phyloP scores from a whole-genome alignment of 1,140 invertebrate species.

The Drosophila guanche region DNA sequence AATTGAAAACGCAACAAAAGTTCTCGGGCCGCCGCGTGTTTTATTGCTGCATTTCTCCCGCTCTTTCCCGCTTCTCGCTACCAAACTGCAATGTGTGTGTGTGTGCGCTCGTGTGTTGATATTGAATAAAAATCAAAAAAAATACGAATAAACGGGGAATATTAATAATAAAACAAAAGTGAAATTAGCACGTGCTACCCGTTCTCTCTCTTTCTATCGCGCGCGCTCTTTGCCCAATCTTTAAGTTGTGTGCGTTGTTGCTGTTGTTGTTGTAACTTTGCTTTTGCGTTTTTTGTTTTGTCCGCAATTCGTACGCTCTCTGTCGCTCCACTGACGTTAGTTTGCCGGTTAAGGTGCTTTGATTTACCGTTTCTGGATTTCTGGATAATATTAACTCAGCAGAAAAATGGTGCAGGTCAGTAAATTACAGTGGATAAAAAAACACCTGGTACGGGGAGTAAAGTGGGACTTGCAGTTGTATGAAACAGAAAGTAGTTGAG shows the following conservation, averaged over 20 bases:
- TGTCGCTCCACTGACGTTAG: constrained; percentile 55
- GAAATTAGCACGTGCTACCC: constrained; percentile 58
- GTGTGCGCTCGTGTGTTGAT: constrained; percentile 13
- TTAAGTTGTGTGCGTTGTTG: constrained; percentile 7
- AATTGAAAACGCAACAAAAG: constrained; percentile 12
- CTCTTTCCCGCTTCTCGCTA: constrained; percentile 16
- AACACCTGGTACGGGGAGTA: too few species aligned
- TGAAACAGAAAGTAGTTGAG: too few species aligned
- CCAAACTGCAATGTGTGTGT: constrained; percentile 8
- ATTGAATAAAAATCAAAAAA: constrained; percentile 35
- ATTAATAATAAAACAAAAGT: constrained; percentile 61
- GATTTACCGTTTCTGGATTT: constrained; percentile 2
- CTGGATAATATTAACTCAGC: constrained; percentile 1
- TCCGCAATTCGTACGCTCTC: constrained; percentile 19
- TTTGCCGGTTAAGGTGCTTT: constrained; percentile 26
- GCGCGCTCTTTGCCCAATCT: too few species aligned
- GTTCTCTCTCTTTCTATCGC: neutral
- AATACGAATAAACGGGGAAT: constrained; percentile 23
- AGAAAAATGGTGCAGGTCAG: constrained; percentile 68
- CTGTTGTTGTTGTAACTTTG: constrained; percentile 39
- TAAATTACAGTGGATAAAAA: neutral
- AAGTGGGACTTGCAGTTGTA: too few species aligned
- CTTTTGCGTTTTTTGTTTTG: constrained; percentile 26
- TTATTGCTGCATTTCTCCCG: constrained; percentile 18
- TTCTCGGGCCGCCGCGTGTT: constrained; percentile 15